These are phyloP conservation scores for Kryptolebias marmoratus DNA, from an alignment of 2,113 vertebrate genomes.

Conservation along the genomic window DNA sequence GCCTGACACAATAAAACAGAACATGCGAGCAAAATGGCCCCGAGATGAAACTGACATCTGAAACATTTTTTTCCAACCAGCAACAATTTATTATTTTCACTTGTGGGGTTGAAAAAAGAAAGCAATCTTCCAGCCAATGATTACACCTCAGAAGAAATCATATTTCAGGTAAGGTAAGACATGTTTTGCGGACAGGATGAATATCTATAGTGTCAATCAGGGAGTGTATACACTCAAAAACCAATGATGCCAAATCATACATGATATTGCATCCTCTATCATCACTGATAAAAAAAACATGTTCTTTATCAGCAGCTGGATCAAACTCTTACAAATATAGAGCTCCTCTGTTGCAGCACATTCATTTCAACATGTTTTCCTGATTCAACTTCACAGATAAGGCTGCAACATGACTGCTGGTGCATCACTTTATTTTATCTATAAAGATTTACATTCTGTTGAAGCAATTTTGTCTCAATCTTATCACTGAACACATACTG, in stretches of 20 bases:
- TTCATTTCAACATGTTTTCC: conserved; percentile 37
- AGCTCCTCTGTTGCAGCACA: conserved; percentile 39
- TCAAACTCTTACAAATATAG: conserved; percentile 50
- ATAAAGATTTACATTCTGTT: not conserved
- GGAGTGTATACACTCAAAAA: conserved; percentile 61
- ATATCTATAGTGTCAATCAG: conserved; percentile 75
- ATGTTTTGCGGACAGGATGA: conserved; percentile 53
- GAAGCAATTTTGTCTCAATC: not conserved
- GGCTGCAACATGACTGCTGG: conserved; percentile 12
- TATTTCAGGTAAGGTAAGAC: conserved; percentile 71
- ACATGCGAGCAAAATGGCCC: conserved; percentile 61
- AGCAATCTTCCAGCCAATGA: conserved; percentile 74
- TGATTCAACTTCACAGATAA: conserved; percentile 44
- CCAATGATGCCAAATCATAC: conserved; percentile 62
- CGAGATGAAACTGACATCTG: conserved; percentile 63
- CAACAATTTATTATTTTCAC: conserved; percentile 74
- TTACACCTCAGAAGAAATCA: conserved; percentile 73
- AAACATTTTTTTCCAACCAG: conserved; percentile 50
- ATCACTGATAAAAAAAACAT: conserved; percentile 48
- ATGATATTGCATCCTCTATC: conserved; percentile 60
- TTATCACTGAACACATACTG: not conserved
- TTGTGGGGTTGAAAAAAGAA: conserved; percentile 69
- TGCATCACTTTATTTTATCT: conserved; percentile 4
- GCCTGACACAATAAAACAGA: conserved; percentile 60
- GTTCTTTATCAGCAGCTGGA: conserved; percentile 44